Conservation (phyloP, 1,140 invertebrate genomes). For the Drosophila dunni region DNA sequence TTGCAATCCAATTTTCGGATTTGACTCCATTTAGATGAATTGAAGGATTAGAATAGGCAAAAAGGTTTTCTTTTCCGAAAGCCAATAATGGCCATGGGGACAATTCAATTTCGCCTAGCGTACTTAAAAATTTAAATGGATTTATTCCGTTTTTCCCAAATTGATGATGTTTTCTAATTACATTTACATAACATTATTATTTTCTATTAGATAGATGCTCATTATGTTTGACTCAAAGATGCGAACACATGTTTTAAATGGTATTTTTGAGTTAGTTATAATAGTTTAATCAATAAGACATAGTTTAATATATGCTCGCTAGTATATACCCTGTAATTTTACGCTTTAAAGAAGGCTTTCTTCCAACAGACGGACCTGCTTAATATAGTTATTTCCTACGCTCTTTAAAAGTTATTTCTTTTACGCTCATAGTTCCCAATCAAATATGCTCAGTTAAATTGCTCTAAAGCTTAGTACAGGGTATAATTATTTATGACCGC, state of each 20-base stretch:
- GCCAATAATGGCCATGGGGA: slow-evolving; percentile 57
- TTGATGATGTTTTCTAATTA: slow-evolving; percentile 82
- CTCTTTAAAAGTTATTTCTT: too few species aligned
- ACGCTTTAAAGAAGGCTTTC: too few species aligned
- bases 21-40: slow-evolving; percentile 77
- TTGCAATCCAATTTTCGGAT: slow-evolving; percentile 81
- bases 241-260: slow-evolving; percentile 41
- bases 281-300: neutral
- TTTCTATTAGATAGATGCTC: slow-evolving; percentile 27
- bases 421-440: too few species aligned
- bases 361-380: too few species aligned
- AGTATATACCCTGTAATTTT: neutral
- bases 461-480: neutral
- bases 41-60: slow-evolving; percentile 71
- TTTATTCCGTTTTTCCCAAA: slow-evolving; percentile 55
- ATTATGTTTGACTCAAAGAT: slow-evolving; percentile 31
- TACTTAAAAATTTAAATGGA: slow-evolving; percentile 71
- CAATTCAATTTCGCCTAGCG: slow-evolving; percentile 78
- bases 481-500: slow-evolving; percentile 38
- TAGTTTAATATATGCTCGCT: neutral
- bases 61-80: slow-evolving; percentile 45
- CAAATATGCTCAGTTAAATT: neutral
- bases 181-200: slow-evolving; percentile 80
- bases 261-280: slow-evolving; percentile 2
- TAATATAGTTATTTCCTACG: too few species aligned